Conservation (phyloP, 1,140 invertebrate genomes). For the Lineus longissimus region DNA sequence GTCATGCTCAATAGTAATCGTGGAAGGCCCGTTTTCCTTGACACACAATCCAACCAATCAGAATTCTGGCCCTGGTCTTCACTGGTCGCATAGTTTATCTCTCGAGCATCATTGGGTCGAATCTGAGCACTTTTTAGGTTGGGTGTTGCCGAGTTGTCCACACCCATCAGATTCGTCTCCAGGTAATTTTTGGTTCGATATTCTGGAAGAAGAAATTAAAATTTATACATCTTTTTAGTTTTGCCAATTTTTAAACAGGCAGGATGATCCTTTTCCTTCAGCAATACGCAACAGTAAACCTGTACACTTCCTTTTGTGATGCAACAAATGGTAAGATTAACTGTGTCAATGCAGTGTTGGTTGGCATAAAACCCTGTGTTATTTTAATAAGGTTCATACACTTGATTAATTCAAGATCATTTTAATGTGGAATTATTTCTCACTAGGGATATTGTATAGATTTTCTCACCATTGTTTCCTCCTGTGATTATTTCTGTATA, state of each 20-base stretch:
- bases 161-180: slow-evolving; percentile 37
- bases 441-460: too few relatives aligned
- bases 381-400: too few relatives aligned
- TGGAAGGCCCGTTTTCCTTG: slow-evolving; percentile 58
- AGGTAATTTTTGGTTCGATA: slow-evolving; percentile 36
- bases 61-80: slow-evolving; percentile 7
- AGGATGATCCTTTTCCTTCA: too few relatives aligned
- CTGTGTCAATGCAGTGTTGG: too few relatives aligned
- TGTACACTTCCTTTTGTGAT: too few relatives aligned
- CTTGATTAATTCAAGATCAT: too few relatives aligned
- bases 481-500: slow-evolving; percentile 8
- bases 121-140: slow-evolving; percentile 37
- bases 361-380: too few relatives aligned
- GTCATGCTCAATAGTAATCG: slow-evolving; percentile 54
- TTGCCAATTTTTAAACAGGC: too few relatives aligned
- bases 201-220: slow-evolving; percentile 17
- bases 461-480: too few relatives aligned
- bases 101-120: slow-evolving; percentile 20
- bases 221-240: not conserved
- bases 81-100: slow-evolving; percentile 18
- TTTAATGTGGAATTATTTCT: too few relatives aligned
- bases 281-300: too few relatives aligned
- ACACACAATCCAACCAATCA: slow-evolving; percentile 59
- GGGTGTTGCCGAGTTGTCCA: slow-evolving; percentile 41
- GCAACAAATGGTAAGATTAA: too few relatives aligned